Evolutionary conservation across 2,113 vertebrate species (phyloP), one percentile per base, ranked within the genome.

Genomic region (Hippocampus barbouri): DNA sequence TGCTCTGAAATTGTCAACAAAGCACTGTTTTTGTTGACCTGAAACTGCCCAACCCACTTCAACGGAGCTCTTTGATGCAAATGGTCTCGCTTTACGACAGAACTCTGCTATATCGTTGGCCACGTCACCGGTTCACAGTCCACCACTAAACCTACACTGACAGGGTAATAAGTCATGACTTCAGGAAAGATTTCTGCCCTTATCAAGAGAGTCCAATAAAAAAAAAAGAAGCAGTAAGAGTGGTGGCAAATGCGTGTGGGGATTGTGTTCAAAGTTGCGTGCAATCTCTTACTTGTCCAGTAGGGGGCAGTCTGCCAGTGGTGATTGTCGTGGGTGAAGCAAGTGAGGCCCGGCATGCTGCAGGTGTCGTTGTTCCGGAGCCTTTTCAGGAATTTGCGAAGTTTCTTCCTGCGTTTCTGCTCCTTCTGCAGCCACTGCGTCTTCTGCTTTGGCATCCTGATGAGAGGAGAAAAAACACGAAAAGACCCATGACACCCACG

Each of bases 321-420:
- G 69, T 98, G 95, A 92, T 98, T 98, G 92, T 98, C 95, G 0
- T 98, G 97, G n/a, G 96, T 98, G 88, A 98, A 98, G 90, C 97
- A 98, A 3, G 97, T 98, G 66, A 98, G 95, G 15, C 97, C 97
- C 0, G 97, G 97, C 96, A 98, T 97, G 85, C 97, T 98, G 91
- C 97, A 98, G 0, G 97, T 98, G 88, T 98, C 96, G 0, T 98
- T 96, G 77, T 97, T 97, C 70, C 94, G 95, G 27, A 98, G 93
- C 10, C 96, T 93, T 80, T 97, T 98, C 0, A 98, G 94, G 76
- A 98, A 91, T 82, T 98, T 98, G 15, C 96, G 94, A 1, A 98
- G 90, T 49, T 98, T 98, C 92, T 98, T 98, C 82, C 94, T 94
- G 40, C 94, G 93, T 8, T 96, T 94, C 86, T 98, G 96, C 51